These are phyloP conservation scores for Protodeltote pygarga DNA, from an alignment of 2,888 invertebrate genomes.

Conservation along the genomic window DNA sequence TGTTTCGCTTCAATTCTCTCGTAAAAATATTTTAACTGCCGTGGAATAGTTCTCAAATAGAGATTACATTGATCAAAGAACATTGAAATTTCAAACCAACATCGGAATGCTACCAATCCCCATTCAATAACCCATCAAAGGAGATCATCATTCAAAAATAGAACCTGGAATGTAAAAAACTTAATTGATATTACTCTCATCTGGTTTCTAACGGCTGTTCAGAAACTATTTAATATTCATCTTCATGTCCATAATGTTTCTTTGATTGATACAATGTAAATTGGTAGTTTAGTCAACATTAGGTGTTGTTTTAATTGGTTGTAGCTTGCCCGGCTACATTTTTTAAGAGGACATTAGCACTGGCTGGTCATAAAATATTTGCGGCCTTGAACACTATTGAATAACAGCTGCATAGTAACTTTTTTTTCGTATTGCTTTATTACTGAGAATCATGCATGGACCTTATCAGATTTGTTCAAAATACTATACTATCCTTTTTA, in stretches of 20 bases:
- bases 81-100: constrained; percentile 4
- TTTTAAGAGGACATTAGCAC: constrained; percentile 12
- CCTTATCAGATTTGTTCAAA: too few species aligned
- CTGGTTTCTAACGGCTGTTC: constrained; percentile 12
- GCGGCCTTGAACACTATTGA: background rate
- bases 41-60: too few species aligned
- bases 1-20: too few species aligned
- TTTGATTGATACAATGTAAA: constrained; percentile 25
- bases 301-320: constrained; percentile 3
- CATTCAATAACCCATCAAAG: constrained; percentile 22
- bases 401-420: background rate
- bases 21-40: too few species aligned
- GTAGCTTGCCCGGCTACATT: background rate
- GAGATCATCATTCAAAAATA: constrained; percentile 24
- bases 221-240: constrained; percentile 11
- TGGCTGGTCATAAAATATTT: background rate
- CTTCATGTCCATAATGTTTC: constrained; percentile 5
- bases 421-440: background rate
- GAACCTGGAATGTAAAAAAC: constrained; percentile 30
- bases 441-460: too few species aligned
- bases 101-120: background rate
- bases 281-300: constrained; percentile 9
- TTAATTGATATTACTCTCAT: constrained; percentile 29
- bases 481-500: too few species aligned
- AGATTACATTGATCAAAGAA: too few species aligned